phyloP scores from a whole-genome alignment of 1,140 invertebrate species.

The Drosophila varians region DNA sequence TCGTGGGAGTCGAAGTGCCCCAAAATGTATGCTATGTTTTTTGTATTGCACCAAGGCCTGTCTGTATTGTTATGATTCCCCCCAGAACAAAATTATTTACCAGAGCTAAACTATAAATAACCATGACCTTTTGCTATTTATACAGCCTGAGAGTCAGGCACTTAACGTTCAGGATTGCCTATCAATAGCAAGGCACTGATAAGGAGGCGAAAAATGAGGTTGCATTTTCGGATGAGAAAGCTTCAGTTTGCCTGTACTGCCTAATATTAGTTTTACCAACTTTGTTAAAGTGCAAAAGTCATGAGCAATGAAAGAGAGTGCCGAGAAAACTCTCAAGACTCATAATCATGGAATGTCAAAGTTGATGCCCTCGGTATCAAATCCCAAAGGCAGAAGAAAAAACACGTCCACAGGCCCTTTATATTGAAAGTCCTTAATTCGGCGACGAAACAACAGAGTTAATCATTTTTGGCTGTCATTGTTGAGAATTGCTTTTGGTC shows the following conservation, averaged over 20 bases:
- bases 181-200: conserved; percentile 57
- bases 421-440: conserved; percentile 40
- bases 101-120: neutral
- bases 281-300: conserved; percentile 74
- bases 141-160: conserved; percentile 39
- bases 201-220: conserved; percentile 63
- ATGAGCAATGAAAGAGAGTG: conserved; percentile 31
- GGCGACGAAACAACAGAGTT: conserved; percentile 39
- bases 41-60: neutral
- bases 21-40: neutral
- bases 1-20: no score
- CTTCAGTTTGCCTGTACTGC: conserved; percentile 9
- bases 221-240: conserved; percentile 45
- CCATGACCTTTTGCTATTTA: conserved; percentile 18
- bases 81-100: no score
- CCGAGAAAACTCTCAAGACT: conserved; percentile 44
- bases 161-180: conserved; percentile 44
- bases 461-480: conserved; percentile 75
- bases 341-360: conserved; percentile 77
- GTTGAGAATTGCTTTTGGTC: conserved; percentile 57
- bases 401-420: conserved; percentile 17
- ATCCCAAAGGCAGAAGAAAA: conserved; percentile 20
- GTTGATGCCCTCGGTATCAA: conserved; percentile 71
- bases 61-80: neutral
- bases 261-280: conserved; percentile 71